Evolutionary conservation across 1,140 invertebrate species (phyloP).

Genomic region (Leptinotarsa texana): DNA sequence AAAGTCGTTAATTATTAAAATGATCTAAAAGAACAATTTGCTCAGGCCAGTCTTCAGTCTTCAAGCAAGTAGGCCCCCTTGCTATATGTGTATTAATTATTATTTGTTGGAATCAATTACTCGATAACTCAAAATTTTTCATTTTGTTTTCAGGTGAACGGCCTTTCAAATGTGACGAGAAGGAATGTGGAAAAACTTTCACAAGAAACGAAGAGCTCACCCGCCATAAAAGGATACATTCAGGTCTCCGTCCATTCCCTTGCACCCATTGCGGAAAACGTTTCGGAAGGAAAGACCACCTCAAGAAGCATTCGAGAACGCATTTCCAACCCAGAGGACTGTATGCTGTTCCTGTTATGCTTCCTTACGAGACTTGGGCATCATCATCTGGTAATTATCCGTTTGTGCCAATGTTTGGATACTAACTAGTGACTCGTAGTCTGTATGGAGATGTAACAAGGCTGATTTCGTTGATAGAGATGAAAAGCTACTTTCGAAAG

Average conservation of each 20-base stretch:
- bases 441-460: no score
- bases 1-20: no score
- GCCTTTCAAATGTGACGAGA: conserved; percentile 83
- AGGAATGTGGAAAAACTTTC: conserved; percentile 85
- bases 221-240: conserved; percentile 88
- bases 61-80: no score
- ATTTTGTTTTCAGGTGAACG: conserved; percentile 69
- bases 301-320: conserved; percentile 81
- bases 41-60: no score
- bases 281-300: conserved; percentile 87
- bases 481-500: no score
- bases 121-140: conserved; percentile 13
- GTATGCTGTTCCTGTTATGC: conserved; percentile 52
- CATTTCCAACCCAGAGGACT: conserved; percentile 60
- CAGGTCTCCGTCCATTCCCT: conserved; percentile 77
- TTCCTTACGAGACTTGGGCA: conserved; percentile 52
- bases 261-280: conserved; percentile 81
- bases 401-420: conserved; percentile 38
- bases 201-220: conserved; percentile 93
- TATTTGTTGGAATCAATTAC: not conserved
- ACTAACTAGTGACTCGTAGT: not conserved
- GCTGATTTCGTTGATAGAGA: no score
- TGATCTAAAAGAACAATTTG: no score
- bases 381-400: conserved; percentile 35
- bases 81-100: no score